Conservation (phyloP, 2,888 invertebrate genomes). For the Leucoma salicis region DNA sequence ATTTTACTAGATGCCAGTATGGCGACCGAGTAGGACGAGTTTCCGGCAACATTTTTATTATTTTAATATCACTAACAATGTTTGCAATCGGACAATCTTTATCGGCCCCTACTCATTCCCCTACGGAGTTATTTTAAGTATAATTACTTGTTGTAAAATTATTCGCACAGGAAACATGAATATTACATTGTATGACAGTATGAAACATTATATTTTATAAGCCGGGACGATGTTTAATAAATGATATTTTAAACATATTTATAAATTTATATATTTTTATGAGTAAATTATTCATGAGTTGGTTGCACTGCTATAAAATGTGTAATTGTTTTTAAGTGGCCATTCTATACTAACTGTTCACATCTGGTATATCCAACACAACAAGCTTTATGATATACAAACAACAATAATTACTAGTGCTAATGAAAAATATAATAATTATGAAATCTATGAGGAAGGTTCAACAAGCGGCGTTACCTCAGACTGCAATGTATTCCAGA, state of each 20-base stretch:
- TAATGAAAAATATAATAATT: no score
- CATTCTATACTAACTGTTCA: no score
- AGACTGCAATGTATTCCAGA: no score
- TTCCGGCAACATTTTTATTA: constrained; percentile 21
- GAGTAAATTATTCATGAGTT: neutral
- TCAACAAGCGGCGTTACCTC: no score
- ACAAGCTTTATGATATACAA: no score
- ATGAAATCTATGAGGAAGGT: no score
- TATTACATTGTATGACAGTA: constrained; percentile 27
- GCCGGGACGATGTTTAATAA: constrained; percentile 2
- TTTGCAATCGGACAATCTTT: constrained; percentile 31
- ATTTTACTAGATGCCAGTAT: constrained; percentile 14
- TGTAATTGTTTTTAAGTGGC: no score
- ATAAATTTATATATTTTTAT: constrained; percentile 1
- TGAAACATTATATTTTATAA: constrained; percentile 19
- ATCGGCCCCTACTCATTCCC: constrained; percentile 9
- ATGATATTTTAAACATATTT: no score
- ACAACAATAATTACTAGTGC: no score
- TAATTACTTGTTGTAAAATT: constrained; percentile 38
- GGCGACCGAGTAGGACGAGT: constrained; percentile 21
- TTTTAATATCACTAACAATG: constrained; percentile 32
- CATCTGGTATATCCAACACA: no score
- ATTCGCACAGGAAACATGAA: constrained; percentile 31
- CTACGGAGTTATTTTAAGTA: constrained; percentile 34
- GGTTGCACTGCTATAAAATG: neutral